Evolutionary conservation across 2,888 invertebrate species (phyloP).

Genomic region (Myathropa florea): DNA sequence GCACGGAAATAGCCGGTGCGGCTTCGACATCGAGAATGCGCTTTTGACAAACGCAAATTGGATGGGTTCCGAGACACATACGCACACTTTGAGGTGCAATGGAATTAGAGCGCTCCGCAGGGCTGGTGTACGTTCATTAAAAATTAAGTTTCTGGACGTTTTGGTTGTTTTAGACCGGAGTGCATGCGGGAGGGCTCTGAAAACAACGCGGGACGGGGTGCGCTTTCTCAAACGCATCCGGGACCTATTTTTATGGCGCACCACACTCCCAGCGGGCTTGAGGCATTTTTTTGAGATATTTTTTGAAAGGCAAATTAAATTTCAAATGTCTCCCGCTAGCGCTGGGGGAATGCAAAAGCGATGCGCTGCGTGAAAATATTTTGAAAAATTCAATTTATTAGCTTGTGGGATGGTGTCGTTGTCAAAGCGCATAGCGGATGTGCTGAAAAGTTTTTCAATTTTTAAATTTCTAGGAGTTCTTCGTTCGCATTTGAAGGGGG

Average conservation of each 20-base stretch:
- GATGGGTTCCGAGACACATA: not conserved
- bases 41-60: slow-evolving; percentile 61
- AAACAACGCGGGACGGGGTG: slow-evolving; percentile 8
- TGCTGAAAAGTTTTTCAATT: no score
- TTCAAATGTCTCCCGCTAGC: not conserved
- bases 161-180: not conserved
- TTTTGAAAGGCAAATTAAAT: slow-evolving; percentile 2
- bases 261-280: not conserved
- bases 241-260: slow-evolving; percentile 12
- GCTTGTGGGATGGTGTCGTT: no score
- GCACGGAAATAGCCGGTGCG: slow-evolving; percentile 37
- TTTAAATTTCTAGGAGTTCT: no score
- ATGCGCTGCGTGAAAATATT: not conserved
- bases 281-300: not conserved
- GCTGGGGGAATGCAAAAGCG: not conserved
- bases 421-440: no score
- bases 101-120: slow-evolving; percentile 11
- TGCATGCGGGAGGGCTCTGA: not conserved
- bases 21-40: slow-evolving; percentile 27
- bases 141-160: not conserved
- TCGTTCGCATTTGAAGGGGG: no score
- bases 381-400: not conserved
- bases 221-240: slow-evolving; percentile 14
- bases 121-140: slow-evolving; percentile 10
- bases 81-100: slow-evolving; percentile 20